Evolutionary conservation across 2,888 invertebrate species (phyloP).

Genomic region (Synergus umbraculus): DNA sequence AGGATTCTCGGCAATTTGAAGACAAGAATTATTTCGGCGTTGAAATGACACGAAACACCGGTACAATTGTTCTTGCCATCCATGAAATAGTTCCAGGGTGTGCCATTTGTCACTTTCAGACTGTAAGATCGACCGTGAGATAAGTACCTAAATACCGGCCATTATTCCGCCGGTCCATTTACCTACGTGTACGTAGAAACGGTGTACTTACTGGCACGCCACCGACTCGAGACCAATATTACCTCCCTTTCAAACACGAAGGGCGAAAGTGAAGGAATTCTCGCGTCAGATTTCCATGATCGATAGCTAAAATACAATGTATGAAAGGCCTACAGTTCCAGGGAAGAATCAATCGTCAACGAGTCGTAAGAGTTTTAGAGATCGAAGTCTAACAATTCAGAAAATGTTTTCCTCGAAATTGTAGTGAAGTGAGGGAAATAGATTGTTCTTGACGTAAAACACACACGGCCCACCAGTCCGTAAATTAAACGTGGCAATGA

Average conservation of each 20-base stretch:
- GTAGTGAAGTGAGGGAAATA: too few species aligned
- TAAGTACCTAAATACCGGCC: constrained; percentile 35
- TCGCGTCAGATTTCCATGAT: constrained; percentile 10
- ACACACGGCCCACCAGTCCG: too few species aligned
- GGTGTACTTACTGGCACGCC: constrained; percentile 38
- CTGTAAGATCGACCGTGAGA: constrained; percentile 33
- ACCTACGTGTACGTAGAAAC: constrained; percentile 38
- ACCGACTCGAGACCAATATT: constrained; percentile 25
- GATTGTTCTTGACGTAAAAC: too few species aligned
- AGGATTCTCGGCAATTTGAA: neutral
- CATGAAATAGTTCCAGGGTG: constrained; percentile 34
- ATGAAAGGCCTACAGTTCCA: neutral
- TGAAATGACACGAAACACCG: constrained; percentile 15
- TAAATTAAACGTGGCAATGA: too few species aligned
- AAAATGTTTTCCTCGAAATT: constrained; percentile 7
- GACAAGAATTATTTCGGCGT: neutral
- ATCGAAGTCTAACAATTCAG: neutral
- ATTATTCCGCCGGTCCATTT: constrained; percentile 39
- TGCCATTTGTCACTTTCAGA: constrained; percentile 40
- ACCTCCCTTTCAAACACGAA: constrained; percentile 19
- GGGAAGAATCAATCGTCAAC: too few species aligned
- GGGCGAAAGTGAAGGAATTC: constrained; percentile 35
- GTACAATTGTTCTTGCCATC: constrained; percentile 7
- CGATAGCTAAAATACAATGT: constrained; percentile 36
- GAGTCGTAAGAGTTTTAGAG: neutral